Evolutionary conservation across 92 coral and sea anemone species (phyloP), one percentile per base, ranked within the genome.

Genomic region (Scolanthus callimorphus): DNA sequence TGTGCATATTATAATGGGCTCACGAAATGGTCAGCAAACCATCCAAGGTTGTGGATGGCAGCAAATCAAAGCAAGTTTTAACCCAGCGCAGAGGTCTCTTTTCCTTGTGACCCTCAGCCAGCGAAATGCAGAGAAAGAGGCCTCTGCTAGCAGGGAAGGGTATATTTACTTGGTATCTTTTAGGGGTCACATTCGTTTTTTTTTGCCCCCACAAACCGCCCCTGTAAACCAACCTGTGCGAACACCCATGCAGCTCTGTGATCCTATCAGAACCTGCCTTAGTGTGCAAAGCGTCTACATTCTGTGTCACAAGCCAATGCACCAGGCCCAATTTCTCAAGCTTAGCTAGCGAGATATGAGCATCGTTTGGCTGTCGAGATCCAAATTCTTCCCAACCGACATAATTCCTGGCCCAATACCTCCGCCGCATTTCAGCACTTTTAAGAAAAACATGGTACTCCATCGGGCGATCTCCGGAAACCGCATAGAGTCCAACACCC

Each of bases 391-490:
- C 74, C 96, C 96, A 94, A 3, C 96, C 99, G 44, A 77, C 96
- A 11, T 80, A 94, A 55, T 94, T 94, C 49, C 99, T 74, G 1
- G 99, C 96, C 99, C 99, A 94, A 48, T 94, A 88, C 45, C 96
- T 62, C 61, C 60, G 77, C 25, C 96, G 84, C 19, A 61, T 82
- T 17, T 43, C 61, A 15, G 85, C 77, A 29, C 85, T 80, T 17
- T 71, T 70, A 1, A 94, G 69, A 81, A 94, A 94, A 44, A 86
- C 95, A 11, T 67, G 62, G 37, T 84, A 90, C 27, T 94, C 79
- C 58, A 94, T 83, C 10, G 99, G 99, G 12, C 99, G 82, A 24
- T 70, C 70, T 0, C 72, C 81, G 60, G 77, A 73, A 21, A 94
- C 44, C 4, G 96, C 84, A 20, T 94, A 94, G 21, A 94, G 57